phyloP scores from a whole-genome alignment of 2,113 vertebrate species.

The Macquaria ambigua region DNA sequence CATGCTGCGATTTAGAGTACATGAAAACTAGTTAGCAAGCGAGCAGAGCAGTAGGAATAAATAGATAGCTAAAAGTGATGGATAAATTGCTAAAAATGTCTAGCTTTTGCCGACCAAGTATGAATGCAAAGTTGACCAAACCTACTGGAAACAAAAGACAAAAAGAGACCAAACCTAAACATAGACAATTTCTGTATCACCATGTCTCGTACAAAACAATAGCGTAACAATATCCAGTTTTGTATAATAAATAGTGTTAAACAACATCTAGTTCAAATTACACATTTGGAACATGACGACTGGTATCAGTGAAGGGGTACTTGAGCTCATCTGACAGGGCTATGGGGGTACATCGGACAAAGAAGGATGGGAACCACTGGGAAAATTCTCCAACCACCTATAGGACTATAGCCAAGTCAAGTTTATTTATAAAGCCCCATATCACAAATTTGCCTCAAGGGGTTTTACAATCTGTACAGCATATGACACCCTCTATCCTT shows the following conservation, averaged over 20 bases:
- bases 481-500: no score
- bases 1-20: no score
- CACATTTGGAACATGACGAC: background rate
- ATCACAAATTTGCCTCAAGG: no score
- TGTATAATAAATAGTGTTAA: background rate
- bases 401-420: background rate
- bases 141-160: background rate
- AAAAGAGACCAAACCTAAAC: background rate
- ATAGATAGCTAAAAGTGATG: no score
- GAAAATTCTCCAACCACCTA: background rate
- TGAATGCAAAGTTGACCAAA: background rate
- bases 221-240: background rate
- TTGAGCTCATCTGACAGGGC: background rate
- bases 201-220: background rate
- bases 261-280: background rate
- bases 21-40: no score
- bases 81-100: no score
- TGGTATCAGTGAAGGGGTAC: background rate
- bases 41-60: no score
- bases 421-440: no score
- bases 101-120: no score
- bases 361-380: background rate
- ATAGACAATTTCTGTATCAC: background rate
- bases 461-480: no score
- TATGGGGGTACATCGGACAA: background rate